These are phyloP conservation scores for Whitmania pigra DNA, from an alignment of 1,140 invertebrate genomes.

Conservation along the genomic window DNA sequence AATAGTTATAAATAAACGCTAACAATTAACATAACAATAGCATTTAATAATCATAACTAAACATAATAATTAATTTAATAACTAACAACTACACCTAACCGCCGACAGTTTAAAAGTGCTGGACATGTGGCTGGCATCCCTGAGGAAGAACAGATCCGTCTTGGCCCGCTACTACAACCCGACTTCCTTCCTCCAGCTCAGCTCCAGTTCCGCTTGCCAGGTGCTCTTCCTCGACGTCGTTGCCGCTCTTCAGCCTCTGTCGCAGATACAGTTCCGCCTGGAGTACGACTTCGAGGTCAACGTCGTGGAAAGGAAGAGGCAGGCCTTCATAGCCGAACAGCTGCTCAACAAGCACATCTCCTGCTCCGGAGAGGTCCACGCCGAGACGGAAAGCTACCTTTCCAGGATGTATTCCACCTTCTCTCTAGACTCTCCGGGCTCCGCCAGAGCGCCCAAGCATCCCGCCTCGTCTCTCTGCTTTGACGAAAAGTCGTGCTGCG, in stretches of 20 bases:
- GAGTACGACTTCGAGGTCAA: slow-evolving; percentile 56
- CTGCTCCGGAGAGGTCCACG: not conserved
- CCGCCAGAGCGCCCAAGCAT: not conserved
- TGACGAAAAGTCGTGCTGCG: not conserved
- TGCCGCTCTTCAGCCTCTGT: slow-evolving; percentile 57
- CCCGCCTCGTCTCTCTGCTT: not conserved
- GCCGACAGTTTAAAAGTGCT: slow-evolving; percentile 57
- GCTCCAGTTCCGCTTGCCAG: slow-evolving; percentile 47
- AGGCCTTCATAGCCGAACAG: slow-evolving; percentile 10
- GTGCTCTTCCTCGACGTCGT: slow-evolving; percentile 56
- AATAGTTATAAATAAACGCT: too few relatives aligned
- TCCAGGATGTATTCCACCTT: not conserved
- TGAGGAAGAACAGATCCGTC: slow-evolving; percentile 63
- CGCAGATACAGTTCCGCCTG: slow-evolving; percentile 59
- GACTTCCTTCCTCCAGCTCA: slow-evolving; percentile 46
- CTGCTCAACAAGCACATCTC: slow-evolving; percentile 20
- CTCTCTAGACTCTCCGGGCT: not conserved
- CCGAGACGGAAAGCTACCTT: not conserved
- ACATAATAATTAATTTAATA: too few relatives aligned
- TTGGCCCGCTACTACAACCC: slow-evolving; percentile 62
- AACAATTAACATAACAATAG: too few relatives aligned
- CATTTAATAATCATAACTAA: too few relatives aligned
- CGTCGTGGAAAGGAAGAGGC: slow-evolving; percentile 4
- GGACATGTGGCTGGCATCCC: slow-evolving; percentile 67
- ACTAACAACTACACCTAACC: too few relatives aligned